Percentiles rank a stretch among this genome's conserved stretches.
These are phyloP conservation scores for Anomalospiza imberbis DNA, from an alignment of 2,797 vertebrate genomes.

Conservation along the genomic window DNA sequence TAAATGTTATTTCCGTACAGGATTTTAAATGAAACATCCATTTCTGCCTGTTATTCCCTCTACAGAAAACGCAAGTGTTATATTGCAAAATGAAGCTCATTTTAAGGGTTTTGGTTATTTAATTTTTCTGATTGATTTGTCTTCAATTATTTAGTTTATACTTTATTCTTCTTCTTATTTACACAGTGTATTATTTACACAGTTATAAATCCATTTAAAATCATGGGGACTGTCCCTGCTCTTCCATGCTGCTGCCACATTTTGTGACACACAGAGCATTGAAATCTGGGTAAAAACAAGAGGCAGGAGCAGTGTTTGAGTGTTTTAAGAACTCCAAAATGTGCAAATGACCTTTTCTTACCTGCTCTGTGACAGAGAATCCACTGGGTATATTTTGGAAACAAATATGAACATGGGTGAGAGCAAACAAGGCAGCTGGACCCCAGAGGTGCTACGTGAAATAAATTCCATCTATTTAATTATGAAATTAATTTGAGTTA, in stretches of 20 bases:
- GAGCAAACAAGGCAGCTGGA: not conserved
- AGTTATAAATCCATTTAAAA: not conserved
- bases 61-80: not conserved
- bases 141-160: not conserved
- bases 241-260: not conserved
- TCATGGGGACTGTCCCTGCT: not conserved
- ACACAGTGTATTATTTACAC: not conserved
- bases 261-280: not conserved
- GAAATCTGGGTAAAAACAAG: not conserved
- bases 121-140: not conserved
- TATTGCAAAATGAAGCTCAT: not conserved
- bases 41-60: not conserved
- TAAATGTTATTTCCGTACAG: not conserved
- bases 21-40: not conserved
- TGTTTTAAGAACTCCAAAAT: not conserved
- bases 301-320: not conserved
- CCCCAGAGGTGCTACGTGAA: not conserved
- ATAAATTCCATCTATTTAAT: not conserved
- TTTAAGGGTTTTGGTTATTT: not conserved
- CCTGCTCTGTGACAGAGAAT: not conserved
- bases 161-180: no score
- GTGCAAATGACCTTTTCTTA: not conserved
- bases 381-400: not conserved
- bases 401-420: not conserved
- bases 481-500: not conserved